A percentile compares a stretch with the other conserved stretches of the same genome.
phyloP scores from a whole-genome alignment of 1,140 invertebrate genomes.

The Drosophila santomea region DNA sequence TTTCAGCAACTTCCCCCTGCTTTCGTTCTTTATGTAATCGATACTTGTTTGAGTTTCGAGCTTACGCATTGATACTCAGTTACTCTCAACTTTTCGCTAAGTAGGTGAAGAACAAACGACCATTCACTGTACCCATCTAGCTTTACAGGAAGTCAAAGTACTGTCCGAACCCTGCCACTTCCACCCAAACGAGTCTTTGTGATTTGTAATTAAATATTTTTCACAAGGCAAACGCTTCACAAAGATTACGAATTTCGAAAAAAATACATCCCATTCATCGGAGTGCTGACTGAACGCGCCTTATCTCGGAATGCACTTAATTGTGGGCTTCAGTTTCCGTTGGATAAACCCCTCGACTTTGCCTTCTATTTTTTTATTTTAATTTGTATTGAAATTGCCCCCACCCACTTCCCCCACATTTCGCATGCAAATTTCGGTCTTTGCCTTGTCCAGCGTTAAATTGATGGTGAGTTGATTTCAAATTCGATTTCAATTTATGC shows the following conservation, averaged over 20 bases:
- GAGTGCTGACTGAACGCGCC: neutral
- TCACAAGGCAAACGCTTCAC: slow-evolving; percentile 17
- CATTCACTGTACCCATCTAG: slow-evolving; percentile 20
- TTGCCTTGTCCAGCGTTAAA: slow-evolving; percentile 18
- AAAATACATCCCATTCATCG: slow-evolving; percentile 25
- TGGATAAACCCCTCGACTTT: slow-evolving; percentile 54
- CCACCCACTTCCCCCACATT: slow-evolving; percentile 12
- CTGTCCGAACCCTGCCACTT: slow-evolving; percentile 9
- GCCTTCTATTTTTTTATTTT: slow-evolving; percentile 6
- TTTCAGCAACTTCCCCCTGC: neutral
- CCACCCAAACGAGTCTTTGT: slow-evolving; percentile 9
- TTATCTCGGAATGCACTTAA: slow-evolving; percentile 13
- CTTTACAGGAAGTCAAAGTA: slow-evolving; percentile 61
- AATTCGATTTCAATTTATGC: slow-evolving; percentile 73
- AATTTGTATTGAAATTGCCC: slow-evolving; percentile 36
- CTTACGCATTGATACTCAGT: slow-evolving; percentile 21
- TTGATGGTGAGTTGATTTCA: slow-evolving; percentile 36
- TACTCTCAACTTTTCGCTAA: slow-evolving; percentile 43
- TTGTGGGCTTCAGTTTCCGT: slow-evolving; percentile 49
- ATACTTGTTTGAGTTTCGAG: slow-evolving; percentile 54
- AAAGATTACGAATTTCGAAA: slow-evolving; percentile 29
- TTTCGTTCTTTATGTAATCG: slow-evolving; percentile 56
- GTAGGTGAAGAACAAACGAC: slow-evolving; percentile 61
- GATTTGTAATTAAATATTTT: slow-evolving; percentile 71
- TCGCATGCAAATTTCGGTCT: slow-evolving; percentile 53